A percentile compares a stretch with the other conserved stretches of the same genome.
These are phyloP conservation scores for Cyclophora punctaria DNA, from an alignment of 2,888 invertebrate species.

Conservation along the genomic window DNA sequence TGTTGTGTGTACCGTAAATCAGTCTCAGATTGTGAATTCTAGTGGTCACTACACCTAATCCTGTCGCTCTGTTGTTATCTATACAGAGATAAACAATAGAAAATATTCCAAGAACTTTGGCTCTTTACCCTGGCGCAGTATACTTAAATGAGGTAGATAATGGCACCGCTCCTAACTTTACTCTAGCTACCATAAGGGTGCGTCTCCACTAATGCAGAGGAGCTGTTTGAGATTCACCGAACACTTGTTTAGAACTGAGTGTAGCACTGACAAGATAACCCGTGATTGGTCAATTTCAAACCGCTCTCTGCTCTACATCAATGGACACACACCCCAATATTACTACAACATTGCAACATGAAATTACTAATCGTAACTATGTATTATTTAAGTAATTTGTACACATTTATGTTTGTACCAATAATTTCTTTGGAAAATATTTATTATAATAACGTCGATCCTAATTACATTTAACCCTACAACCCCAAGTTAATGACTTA, in stretches of 20 bases:
- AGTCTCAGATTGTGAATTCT: conserved; percentile 49
- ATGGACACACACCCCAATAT: conserved; percentile 8
- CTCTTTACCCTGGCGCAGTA: conserved; percentile 61
- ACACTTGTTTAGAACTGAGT: too few relatives aligned
- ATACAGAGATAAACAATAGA: conserved; percentile 47
- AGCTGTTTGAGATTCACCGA: too few relatives aligned
- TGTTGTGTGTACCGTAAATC: conserved; percentile 28
- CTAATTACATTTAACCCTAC: conserved; percentile 48
- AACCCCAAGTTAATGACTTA: conserved; percentile 42
- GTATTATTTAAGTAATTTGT: conserved; percentile 52
- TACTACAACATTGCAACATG: conserved; percentile 68
- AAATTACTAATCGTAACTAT: conserved; percentile 51
- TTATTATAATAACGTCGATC: conserved; percentile 38
- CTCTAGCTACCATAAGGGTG: conserved; percentile 44
- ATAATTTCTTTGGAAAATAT: conserved; percentile 72
- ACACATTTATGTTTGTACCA: conserved; percentile 71
- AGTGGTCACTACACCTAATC: conserved; percentile 25
- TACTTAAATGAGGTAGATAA: conserved; percentile 65
- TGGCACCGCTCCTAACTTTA: conserved; percentile 56
- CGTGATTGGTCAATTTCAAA: too few relatives aligned
- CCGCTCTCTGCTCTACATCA: too few relatives aligned
- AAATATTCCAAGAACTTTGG: conserved; percentile 65
- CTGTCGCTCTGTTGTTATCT: conserved; percentile 37
- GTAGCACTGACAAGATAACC: too few relatives aligned
- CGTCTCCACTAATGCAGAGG: too few relatives aligned